phyloP scores from a whole-genome alignment of 2,113 vertebrate genomes.

The Hiodon tergisus region DNA sequence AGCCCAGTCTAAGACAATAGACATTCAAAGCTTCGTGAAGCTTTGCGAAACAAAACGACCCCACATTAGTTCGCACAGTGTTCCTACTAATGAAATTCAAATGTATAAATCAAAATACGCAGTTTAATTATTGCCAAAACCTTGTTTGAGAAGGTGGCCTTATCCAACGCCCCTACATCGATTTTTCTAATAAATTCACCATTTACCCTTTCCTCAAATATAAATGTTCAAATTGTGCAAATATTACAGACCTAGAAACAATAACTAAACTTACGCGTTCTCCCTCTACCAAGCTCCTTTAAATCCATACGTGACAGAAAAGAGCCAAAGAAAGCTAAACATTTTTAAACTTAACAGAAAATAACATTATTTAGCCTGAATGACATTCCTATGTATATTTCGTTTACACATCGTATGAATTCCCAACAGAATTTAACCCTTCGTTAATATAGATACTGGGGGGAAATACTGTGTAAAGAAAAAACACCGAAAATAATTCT shows the following conservation, averaged over 20 bases:
- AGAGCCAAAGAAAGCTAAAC: slow-evolving; percentile 3
- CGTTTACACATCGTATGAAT: slow-evolving; percentile 33
- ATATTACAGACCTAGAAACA: slow-evolving; percentile 23
- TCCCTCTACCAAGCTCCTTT: background rate
- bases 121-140: slow-evolving; percentile 47
- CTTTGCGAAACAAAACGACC: slow-evolving; percentile 15
- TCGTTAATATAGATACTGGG: slow-evolving; percentile 26
- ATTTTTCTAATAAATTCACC: slow-evolving; percentile 17
- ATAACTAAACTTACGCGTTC: slow-evolving; percentile 15
- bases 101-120: slow-evolving; percentile 32
- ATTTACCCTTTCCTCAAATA: slow-evolving; percentile 31
- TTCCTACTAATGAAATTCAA: slow-evolving; percentile 23
- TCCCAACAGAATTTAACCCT: slow-evolving; percentile 27
- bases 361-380: background rate
- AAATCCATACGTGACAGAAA: slow-evolving; percentile 18
- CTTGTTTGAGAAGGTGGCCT: slow-evolving; percentile 19
- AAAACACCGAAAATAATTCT: too few species aligned
- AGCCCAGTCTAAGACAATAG: background rate
- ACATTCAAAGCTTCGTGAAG: background rate
- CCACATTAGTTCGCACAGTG: slow-evolving; percentile 6
- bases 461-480: background rate
- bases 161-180: slow-evolving; percentile 2
- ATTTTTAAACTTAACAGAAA: slow-evolving; percentile 13
- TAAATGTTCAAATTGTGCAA: slow-evolving; percentile 32
- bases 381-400: slow-evolving; percentile 43